Base-by-base conservation (phyloP, 2,113 vertebrate species). In the Hippocampus comes region DNA sequence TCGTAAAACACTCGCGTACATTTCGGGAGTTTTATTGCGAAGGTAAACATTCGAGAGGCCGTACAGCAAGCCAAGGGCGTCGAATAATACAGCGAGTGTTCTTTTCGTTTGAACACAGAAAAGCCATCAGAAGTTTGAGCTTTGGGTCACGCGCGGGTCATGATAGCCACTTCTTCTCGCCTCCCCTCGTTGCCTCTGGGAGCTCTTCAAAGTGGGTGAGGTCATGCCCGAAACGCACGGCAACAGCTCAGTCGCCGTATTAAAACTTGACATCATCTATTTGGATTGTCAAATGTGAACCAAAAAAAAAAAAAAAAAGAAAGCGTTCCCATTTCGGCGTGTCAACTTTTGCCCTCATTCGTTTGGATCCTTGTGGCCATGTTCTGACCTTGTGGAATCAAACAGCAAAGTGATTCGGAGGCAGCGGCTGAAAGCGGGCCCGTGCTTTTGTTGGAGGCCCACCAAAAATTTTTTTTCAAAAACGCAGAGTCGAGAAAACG, bases 401-500 rank as follows among this genome's bases (percentile, higher is more conserved):
- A 55, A 55, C 72, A 49, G 76, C 69, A 69, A 59, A 71, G 84
- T 71, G 78, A 83, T 83, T 67, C 34, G 63, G 60, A 68, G 75
- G 71, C 55, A 84, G 78, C 72, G 75, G 71, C 63, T 59, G 51
- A 81, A 70, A 78, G 81, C 57, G n/a, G 64, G 72, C 66, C 68
- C 71, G 78, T 87, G 89, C 82, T 89, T 86, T 82, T 70, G 63
- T 85, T 89, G 89, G 89, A 87, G 64, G 3, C 17, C 1, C 49
- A 81, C 86, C 89, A 90, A 78, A 42, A 74, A 4, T 2, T 3
- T 2, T 3, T 30, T 30, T 27, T 2, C 3, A 30, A 30, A 30
- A 59, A 71, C 9, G 1, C 18, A 3, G 63, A 77, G 70, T 67
- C 78, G 72, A 64, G 78, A 11, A 83, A 82, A 80, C 72, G 79